A percentile compares a stretch with the other conserved stretches of the same genome.
Conservation (phyloP, 2,113 vertebrate species). For the Stigmatopora argus region DNA sequence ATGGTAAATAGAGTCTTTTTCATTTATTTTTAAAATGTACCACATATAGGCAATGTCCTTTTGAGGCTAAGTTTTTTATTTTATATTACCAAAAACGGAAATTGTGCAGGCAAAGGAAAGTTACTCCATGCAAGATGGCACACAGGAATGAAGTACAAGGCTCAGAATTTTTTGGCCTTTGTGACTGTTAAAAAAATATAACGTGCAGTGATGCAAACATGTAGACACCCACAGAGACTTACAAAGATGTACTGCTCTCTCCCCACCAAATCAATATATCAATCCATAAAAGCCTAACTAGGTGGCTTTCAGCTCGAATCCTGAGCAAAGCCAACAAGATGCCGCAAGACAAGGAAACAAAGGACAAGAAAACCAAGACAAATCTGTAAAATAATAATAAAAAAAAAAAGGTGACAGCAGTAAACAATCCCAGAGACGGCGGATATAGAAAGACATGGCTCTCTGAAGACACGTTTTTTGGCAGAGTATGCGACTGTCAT, state of each 20-base stretch:
- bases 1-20: too few relatives aligned
- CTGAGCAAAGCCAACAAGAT: conserved; percentile 52
- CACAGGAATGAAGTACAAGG: conserved; percentile 4
- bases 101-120: background rate
- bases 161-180: conserved; percentile 15
- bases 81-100: too few relatives aligned
- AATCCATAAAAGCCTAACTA: conserved; percentile 64
- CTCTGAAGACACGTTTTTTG: conserved; percentile 50
- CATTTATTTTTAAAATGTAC: too few relatives aligned
- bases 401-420: background rate
- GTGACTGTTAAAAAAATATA: conserved; percentile 13
- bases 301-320: conserved; percentile 61
- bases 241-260: conserved; percentile 44
- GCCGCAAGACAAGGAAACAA: conserved; percentile 37
- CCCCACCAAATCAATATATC: conserved; percentile 64
- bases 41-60: too few relatives aligned
- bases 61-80: too few relatives aligned
- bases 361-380: conserved; percentile 13
- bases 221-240: conserved; percentile 10
- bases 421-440: conserved; percentile 27
- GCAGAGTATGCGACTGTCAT: conserved; percentile 59
- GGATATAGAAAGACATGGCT: conserved; percentile 31
- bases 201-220: conserved; percentile 13
- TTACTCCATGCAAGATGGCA: conserved; percentile 1
- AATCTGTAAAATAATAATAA: background rate